Conservation (phyloP, 2,113 vertebrate genomes). For the Oplegnathus fasciatus region DNA sequence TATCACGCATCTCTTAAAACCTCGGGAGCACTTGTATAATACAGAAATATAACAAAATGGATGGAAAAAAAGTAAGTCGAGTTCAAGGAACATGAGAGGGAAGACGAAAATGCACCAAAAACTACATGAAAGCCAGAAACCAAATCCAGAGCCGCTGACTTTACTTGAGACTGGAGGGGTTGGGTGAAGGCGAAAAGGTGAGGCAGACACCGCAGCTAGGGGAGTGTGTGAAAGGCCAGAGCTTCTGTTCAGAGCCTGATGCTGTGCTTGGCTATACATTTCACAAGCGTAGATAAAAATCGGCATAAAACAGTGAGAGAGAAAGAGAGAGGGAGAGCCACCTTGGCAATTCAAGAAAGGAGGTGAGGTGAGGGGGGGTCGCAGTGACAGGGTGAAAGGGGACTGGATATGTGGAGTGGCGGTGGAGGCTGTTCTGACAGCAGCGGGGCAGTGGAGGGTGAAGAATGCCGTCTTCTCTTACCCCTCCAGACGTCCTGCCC, state of each 20-base stretch:
- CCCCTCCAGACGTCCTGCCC: slow-evolving; percentile 74
- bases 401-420: slow-evolving; percentile 52
- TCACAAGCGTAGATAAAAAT: slow-evolving; percentile 82
- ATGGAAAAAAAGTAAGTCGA: slow-evolving; percentile 11
- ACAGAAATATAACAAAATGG: slow-evolving; percentile 9
- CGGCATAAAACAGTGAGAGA: slow-evolving; percentile 64
- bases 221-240: slow-evolving; percentile 79
- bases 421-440: slow-evolving; percentile 75
- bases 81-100: slow-evolving; percentile 36
- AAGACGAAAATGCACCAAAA: slow-evolving; percentile 2
- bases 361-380: slow-evolving; percentile 43
- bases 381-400: slow-evolving; percentile 45
- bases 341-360: slow-evolving; percentile 69
- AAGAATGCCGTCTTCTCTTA: slow-evolving; percentile 79
- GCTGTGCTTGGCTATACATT: slow-evolving; percentile 75
- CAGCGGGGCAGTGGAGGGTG: slow-evolving; percentile 66
- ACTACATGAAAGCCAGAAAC: slow-evolving; percentile 69
- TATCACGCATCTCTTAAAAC: slow-evolving; percentile 56
- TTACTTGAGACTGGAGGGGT: slow-evolving; percentile 50
- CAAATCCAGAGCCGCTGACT: slow-evolving; percentile 52
- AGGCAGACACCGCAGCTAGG: slow-evolving; percentile 52
- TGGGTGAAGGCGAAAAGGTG: slow-evolving; percentile 64
- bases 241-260: slow-evolving; percentile 68
- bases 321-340: slow-evolving; percentile 40
- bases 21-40: slow-evolving; percentile 30